Evolutionary conservation across 2,113 vertebrate species (phyloP).

Genomic region (Amblyornis subalaris): DNA sequence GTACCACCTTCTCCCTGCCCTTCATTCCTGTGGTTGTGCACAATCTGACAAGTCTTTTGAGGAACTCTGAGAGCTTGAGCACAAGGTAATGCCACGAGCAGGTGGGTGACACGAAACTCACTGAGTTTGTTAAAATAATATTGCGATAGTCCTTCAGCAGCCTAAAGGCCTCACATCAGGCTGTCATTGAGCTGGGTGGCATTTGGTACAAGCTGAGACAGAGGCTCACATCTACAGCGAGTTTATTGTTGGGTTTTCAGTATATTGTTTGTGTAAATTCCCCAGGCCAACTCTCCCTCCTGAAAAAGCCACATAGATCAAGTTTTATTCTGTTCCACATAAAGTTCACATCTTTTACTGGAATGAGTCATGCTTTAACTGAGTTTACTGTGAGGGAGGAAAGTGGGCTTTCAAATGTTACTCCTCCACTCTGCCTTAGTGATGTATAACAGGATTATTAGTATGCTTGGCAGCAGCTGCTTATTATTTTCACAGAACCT

Average conservation of each 20-base stretch:
- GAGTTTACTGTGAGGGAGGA: conserved; percentile 47
- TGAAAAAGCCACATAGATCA: conserved; percentile 14
- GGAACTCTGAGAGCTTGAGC: background rate
- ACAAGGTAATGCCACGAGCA: background rate
- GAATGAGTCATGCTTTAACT: conserved; percentile 47
- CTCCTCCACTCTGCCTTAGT: conserved; percentile 32
- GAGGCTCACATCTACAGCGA: conserved; percentile 4
- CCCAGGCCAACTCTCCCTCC: conserved; percentile 1
- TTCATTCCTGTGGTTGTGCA: background rate
- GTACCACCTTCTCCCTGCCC: too few species aligned
- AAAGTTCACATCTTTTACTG: conserved; percentile 55
- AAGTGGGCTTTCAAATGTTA: conserved; percentile 59
- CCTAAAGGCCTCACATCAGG: background rate
- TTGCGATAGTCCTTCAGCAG: background rate
- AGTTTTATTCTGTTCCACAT: conserved; percentile 46
- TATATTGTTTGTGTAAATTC: conserved; percentile 47
- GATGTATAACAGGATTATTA: conserved; percentile 45
- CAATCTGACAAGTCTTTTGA: background rate
- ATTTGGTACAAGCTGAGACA: background rate
- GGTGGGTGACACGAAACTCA: background rate
- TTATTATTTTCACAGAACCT: conserved; percentile 41
- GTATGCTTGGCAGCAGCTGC: conserved; percentile 43
- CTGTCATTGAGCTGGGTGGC: conserved; percentile 24
- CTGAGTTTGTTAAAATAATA: conserved; percentile 14
- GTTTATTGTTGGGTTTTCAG: conserved; percentile 46